Evolutionary conservation across 1,140 invertebrate genomes (phyloP), one percentile per base, ranked within the genome.

Genomic region (Eriocheir sinensis): DNA sequence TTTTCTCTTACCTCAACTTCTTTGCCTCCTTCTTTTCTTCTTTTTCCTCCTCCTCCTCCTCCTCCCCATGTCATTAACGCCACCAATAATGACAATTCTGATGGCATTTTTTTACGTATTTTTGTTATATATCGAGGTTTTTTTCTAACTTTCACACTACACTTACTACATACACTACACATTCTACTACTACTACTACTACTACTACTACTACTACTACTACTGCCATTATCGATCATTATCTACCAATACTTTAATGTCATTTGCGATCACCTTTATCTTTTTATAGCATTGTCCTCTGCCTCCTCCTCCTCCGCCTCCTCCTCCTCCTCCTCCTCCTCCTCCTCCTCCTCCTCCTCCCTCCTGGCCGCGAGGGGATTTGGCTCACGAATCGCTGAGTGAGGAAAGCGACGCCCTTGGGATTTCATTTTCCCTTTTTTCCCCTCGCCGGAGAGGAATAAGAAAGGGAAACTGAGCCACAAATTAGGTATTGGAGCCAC

Each of bases 361-460:
- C n/a, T n/a, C 60, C n/a, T 72, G 60, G 60, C 60, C n/a, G 17
- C 1, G 9, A n/a, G 27, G n/a, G 6, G 60, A 72, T n/a, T 72
- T 72, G 60, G 60, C 60, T 4, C 60, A 72, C 60, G n/a, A 72
- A 72, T n/a, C 60, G 60, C 60, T 72, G 60, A 72, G 21, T 21
- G 60, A 53, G 48, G 60, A 72, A 27, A 72, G 27, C 27, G 21
- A n/a, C 60, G 60, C 27, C 27, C 60, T n/a, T 72, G 60, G 60
- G 60, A n/a, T 72, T 72, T 72, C 60, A 72, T 72, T 72, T 72
- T n/a, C 60, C 60, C n/a, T n/a, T 72, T n/a, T 72, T 72, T 72
- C 60, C n/a, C n/a, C 8, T 72, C 8, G 27, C 6, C 0, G 21
- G 60, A n/a, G 60, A n/a, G 21, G 60, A 72, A 72, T 72, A n/a